phyloP scores from a whole-genome alignment of 2,113 vertebrate species.

The Chlamydotis undulata region DNA sequence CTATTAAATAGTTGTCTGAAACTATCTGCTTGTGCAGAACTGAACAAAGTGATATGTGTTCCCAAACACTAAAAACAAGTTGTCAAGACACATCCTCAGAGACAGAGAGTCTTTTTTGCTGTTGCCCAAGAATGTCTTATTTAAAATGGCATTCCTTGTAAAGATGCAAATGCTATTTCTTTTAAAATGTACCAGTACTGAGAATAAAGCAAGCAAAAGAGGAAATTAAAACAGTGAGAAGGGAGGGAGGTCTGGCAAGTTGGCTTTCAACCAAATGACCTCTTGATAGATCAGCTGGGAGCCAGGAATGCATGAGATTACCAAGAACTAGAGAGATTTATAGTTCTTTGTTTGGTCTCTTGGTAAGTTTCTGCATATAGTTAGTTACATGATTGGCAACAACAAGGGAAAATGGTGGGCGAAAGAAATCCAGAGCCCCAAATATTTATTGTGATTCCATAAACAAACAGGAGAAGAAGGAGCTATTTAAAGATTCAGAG shows the following conservation, averaged over 20 bases:
- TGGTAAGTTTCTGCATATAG: slow-evolving; percentile 35
- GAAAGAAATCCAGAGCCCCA: not conserved
- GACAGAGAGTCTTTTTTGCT: slow-evolving; percentile 50
- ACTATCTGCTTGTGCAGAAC: not conserved
- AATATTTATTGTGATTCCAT: slow-evolving; percentile 18
- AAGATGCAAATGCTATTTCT: slow-evolving; percentile 48
- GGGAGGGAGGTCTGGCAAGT: slow-evolving; percentile 54
- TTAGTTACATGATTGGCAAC: not conserved
- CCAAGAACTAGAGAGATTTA: slow-evolving; percentile 61
- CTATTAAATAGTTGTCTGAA: slow-evolving; percentile 24
- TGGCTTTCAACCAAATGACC: slow-evolving; percentile 75
- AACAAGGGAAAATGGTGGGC: not conserved
- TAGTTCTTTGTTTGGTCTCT: slow-evolving; percentile 66
- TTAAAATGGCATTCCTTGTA: slow-evolving; percentile 65
- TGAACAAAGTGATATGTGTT: slow-evolving; percentile 30
- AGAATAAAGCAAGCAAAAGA: slow-evolving; percentile 64
- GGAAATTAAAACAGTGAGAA: slow-evolving; percentile 70
- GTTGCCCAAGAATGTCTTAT: slow-evolving; percentile 64
- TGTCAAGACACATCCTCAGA: slow-evolving; percentile 55
- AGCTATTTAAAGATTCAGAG: not conserved
- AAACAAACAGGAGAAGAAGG: slow-evolving; percentile 32
- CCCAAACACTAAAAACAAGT: slow-evolving; percentile 58
- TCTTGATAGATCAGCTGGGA: slow-evolving; percentile 67
- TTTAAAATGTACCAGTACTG: slow-evolving; percentile 46
- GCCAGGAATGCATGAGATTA: slow-evolving; percentile 44